phyloP scores from a whole-genome alignment of 2,888 invertebrate genomes.

The Scotopteryx bipunctaria region DNA sequence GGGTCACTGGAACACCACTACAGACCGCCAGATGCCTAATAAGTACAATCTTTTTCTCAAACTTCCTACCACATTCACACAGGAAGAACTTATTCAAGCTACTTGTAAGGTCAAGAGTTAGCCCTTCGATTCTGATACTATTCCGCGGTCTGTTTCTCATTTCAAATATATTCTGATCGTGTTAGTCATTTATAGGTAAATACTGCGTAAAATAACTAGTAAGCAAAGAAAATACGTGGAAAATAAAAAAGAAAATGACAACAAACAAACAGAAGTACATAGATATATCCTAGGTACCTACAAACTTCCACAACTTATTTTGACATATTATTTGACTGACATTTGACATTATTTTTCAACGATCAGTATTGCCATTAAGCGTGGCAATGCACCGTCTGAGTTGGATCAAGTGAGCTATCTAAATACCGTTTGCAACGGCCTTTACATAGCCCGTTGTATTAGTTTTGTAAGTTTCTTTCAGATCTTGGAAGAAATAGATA shows the following conservation, averaged over 20 bases:
- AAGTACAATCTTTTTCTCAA: slow-evolving; percentile 12
- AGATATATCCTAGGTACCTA: no score
- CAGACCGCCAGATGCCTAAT: slow-evolving; percentile 20
- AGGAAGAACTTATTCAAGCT: slow-evolving; percentile 35
- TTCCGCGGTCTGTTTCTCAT: slow-evolving; percentile 23
- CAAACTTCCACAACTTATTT: no score
- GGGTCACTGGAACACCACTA: slow-evolving; percentile 4
- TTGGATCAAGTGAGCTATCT: no score
- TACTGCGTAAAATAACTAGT: no score
- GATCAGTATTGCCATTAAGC: no score
- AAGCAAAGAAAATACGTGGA: neutral
- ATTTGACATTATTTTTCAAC: no score
- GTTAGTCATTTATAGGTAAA: neutral
- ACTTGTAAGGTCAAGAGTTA: slow-evolving; percentile 30
- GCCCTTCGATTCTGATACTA: slow-evolving; percentile 17
- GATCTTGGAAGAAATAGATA: no score
- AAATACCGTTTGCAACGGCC: no score
- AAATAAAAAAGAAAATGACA: neutral
- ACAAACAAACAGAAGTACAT: neutral
- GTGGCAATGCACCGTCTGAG: no score
- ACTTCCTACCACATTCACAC: slow-evolving; percentile 33
- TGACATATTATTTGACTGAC: no score
- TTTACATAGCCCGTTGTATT: no score
- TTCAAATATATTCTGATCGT: neutral
- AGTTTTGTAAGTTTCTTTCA: no score